A percentile compares a stretch with the other conserved stretches of the same genome.
Conservation (phyloP, 2,113 vertebrate species). For the Chinchilla lanigera region DNA sequence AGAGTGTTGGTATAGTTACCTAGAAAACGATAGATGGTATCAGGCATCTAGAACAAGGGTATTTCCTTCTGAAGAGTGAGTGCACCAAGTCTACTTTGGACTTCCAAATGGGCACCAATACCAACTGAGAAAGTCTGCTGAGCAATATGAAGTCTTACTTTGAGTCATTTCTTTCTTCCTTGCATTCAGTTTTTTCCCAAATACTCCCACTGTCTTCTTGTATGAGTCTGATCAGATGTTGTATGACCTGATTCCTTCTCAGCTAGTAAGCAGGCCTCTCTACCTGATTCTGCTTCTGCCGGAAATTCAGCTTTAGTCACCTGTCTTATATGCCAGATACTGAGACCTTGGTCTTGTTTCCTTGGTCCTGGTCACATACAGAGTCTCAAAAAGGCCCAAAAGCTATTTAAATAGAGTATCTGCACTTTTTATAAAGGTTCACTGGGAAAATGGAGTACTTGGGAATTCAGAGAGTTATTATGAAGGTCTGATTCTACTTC, state of each 20-base stretch:
- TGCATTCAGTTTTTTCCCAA: not conserved
- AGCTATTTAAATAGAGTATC: not conserved
- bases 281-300: not conserved
- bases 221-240: not conserved
- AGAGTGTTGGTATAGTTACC: not conserved
- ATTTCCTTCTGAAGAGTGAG: not conserved
- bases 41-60: not conserved
- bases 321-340: not conserved
- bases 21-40: not conserved
- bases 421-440: conserved; percentile 52
- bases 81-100: not conserved
- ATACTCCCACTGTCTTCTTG: not conserved
- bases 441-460: conserved; percentile 56
- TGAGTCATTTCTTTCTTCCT: not conserved
- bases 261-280: not conserved
- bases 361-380: not conserved
- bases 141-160: not conserved
- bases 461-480: conserved; percentile 53
- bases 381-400: not conserved
- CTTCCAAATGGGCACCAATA: not conserved
- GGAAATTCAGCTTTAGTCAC: not conserved
- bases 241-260: not conserved
- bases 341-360: not conserved
- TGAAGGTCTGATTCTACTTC: conserved; percentile 53
- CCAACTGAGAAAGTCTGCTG: not conserved